Evolutionary conservation across 2,113 vertebrate genomes (phyloP).

Genomic region (Spizaetus ornatus): DNA sequence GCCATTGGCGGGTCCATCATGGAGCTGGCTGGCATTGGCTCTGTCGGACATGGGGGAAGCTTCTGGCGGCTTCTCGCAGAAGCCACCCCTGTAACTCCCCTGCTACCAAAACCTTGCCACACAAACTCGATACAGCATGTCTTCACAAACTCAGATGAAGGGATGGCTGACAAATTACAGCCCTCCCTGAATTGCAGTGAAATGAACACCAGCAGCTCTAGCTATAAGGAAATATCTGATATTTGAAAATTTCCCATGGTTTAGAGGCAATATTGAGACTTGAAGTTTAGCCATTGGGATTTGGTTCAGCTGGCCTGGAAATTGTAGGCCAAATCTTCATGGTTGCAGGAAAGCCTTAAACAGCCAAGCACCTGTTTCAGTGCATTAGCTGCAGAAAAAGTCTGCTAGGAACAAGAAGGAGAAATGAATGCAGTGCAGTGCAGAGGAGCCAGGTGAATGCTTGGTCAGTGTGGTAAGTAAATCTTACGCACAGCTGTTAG

Average conservation of each 20-base stretch:
- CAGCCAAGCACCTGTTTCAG: background rate
- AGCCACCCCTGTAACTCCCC: too few relatives aligned
- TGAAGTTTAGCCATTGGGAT: background rate
- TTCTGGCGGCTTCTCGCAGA: too few relatives aligned
- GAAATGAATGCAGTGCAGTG: background rate
- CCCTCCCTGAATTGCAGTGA: background rate
- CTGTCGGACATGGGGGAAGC: too few relatives aligned
- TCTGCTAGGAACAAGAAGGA: background rate
- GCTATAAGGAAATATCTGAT: background rate
- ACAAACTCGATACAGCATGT: background rate
- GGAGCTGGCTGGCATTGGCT: too few relatives aligned
- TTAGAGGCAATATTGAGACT: background rate
- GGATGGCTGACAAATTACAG: background rate
- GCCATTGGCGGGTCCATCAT: too few relatives aligned
- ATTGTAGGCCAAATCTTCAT: background rate
- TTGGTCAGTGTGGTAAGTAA: background rate
- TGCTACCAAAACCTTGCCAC: too few relatives aligned
- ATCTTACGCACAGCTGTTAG: background rate
- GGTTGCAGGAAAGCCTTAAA: background rate
- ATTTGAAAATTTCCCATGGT: background rate
- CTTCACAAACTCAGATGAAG: background rate
- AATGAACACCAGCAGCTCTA: background rate
- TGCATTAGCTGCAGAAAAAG: background rate
- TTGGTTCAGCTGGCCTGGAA: background rate
- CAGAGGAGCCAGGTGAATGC: background rate